Evolutionary conservation across 2,797 vertebrate genomes (phyloP), one percentile per base, ranked within the genome.

Genomic region (Anisognathus igniventris): DNA sequence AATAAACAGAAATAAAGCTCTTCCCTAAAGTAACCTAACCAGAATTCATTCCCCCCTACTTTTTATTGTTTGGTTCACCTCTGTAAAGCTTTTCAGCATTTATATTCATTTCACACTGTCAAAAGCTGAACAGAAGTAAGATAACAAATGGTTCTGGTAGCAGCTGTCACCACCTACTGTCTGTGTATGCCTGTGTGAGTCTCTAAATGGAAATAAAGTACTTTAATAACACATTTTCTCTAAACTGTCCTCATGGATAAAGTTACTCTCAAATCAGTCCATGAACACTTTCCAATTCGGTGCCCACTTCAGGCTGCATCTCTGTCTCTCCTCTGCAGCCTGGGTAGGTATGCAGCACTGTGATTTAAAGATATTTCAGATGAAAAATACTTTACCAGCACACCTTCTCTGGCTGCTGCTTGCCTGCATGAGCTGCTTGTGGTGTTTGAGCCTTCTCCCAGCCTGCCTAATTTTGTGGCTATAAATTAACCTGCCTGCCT

Each of bases 171-270:
- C 67, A 94, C 96, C 95, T 95, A 95, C 94, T 96, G 94, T 95
- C 93, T 95, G 90, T 90, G 86, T 93, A 93, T 96, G 95, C 95
- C 93, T 96, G 91, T 90, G 88, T 93, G 95, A 95, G 94, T 93
- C 91, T 92, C 94, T 95, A 96, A 96, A 97, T 97, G 97, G 92
- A 94, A 96, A 96, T 93, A 96, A 97, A 97, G 95, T 94, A 93
- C 95, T 96, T 96, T 96, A 97, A 96, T 96, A 96, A 96, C 95
- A 97, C 92, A 86, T 86, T 95, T 93, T 96, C 95, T 95, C 90
- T 83, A 88, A 95, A 94, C 73, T 73, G 81, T 95, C 88, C 85
- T 92, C 94, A 88, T 58, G 92, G 92, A 95, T 89, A 90, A 93
- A 95, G 88, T 93, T 92, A 79, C 80, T 88, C 89, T 92, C 95